A percentile compares a stretch with the other conserved stretches of the same genome.
phyloP scores from a whole-genome alignment of 2,797 vertebrate genomes.

The Chelidonichthys spinosus region DNA sequence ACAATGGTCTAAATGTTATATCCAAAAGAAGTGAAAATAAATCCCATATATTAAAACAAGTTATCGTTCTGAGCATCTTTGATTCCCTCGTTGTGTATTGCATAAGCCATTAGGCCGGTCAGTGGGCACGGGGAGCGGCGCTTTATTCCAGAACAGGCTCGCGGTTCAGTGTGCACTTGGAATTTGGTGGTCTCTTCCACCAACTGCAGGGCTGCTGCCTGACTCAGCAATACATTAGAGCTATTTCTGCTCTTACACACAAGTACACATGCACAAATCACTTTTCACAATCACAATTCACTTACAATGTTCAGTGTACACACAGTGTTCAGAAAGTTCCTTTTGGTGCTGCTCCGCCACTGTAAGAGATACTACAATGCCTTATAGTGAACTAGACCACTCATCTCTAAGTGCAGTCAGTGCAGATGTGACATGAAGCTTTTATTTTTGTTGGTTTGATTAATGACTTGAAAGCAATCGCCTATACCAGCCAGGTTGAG shows the following conservation, averaged over 20 bases:
- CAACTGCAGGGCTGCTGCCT: slow-evolving; percentile 15
- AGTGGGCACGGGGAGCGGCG: not conserved
- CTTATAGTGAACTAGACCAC: not conserved
- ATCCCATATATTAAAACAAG: not conserved
- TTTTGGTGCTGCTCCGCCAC: not conserved
- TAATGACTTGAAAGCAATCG: not conserved
- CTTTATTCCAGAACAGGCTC: slow-evolving; percentile 12
- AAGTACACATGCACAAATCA: slow-evolving; percentile 1
- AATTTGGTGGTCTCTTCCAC: slow-evolving; percentile 32
- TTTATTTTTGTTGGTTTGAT: not conserved
- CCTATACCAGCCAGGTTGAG: not conserved
- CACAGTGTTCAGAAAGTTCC: not conserved
- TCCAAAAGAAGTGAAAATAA: not conserved
- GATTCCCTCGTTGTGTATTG: slow-evolving; percentile 2
- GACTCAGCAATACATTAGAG: slow-evolving; percentile 48
- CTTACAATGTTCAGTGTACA: not conserved
- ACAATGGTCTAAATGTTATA: not conserved
- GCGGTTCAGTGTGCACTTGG: slow-evolving; percentile 14
- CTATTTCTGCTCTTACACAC: slow-evolving; percentile 49
- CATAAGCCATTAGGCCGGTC: slow-evolving; percentile 12
- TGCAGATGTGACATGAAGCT: not conserved
- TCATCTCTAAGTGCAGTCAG: slow-evolving; percentile 8
- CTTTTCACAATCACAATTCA: too few relatives aligned
- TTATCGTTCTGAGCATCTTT: not conserved
- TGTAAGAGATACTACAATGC: not conserved